Base-by-base conservation (phyloP, 2,888 invertebrate genomes). In the Lymantria dispar region DNA sequence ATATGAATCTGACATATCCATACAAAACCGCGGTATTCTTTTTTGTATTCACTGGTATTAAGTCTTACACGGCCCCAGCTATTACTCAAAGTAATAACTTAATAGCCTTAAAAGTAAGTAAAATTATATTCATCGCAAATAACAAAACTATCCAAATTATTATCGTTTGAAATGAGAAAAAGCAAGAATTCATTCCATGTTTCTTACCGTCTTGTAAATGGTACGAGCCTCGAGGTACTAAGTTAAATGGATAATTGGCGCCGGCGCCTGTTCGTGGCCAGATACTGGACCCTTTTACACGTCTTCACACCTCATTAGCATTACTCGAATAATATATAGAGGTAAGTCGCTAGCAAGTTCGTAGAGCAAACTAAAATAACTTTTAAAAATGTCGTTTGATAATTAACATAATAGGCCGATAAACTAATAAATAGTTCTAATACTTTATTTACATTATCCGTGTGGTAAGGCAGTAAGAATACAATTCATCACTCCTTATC, bases 191-290 rank as follows among this genome's bases (percentile, higher is more conserved):
- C 51, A 63, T 66, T 65, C 54, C 50, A 44, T 33, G 12, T 22
- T 60, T 59, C 48, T 60, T 66, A 51, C 43, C 47, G 52, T 48
- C 47, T 46, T 41, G 53, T 56, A 54, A 53, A 52, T 55, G 50
- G 54, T 55, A 54, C 52, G 39, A 51, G 54, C 15, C 15, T 46
- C 30, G 22, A 31, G 36, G 41, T 38, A 45, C 39, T 11, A 45
- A 52, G 60, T 68, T 70, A 68, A 62, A 68, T 60, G 58, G 62
- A 52, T 70, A 70, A 70, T 70, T 68, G 70, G 43, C 50, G 50
- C 48, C 43, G 64, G 68, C 66, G 66, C 58, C 61, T 56, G 47
- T 44, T 55, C 54, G 52, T 46, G 52, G 51, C 48, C 50, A 48
- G 52, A 54, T 61, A 54, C 50, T 47, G 51, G 41, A 41, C 53